phyloP scores from a whole-genome alignment of 2,113 vertebrate species.

The Delphinus delphis region DNA sequence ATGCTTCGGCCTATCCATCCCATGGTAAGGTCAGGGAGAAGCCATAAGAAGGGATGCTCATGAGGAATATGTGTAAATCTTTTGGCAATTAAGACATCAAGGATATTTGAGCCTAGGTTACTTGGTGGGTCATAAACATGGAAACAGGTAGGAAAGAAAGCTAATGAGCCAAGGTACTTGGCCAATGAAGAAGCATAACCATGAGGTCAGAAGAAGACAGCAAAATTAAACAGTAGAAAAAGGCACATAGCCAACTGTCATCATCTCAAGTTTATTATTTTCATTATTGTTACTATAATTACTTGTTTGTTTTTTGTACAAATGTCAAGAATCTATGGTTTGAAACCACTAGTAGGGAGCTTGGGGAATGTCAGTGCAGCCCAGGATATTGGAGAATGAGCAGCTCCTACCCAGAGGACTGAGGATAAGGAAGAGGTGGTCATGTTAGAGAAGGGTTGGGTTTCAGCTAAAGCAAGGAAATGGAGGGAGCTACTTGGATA shows the following conservation, averaged over 20 bases:
- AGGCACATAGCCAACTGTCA: too few relatives aligned
- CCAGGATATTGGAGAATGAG: background rate
- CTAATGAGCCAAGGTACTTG: background rate
- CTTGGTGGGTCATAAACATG: background rate
- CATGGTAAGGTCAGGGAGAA: background rate
- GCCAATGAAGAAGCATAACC: background rate
- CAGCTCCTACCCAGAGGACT: background rate
- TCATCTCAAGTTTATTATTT: background rate
- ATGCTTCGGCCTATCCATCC: background rate
- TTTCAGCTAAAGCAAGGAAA: background rate
- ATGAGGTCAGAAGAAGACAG: background rate
- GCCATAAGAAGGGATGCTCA: too few relatives aligned
- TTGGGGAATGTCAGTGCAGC: background rate
- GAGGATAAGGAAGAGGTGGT: background rate
- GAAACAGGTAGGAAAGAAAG: background rate
- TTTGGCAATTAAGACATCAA: background rate
- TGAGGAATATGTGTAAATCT: background rate
- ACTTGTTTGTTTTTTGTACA: background rate
- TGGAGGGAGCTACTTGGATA: background rate
- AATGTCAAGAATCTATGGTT: background rate
- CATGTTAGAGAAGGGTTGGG: background rate
- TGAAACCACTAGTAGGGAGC: background rate
- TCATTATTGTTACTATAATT: background rate
- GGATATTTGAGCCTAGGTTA: background rate
- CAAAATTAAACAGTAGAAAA: background rate